Evolutionary conservation across 1,140 invertebrate species (phyloP).

Genomic region (Bombus terrestris): DNA sequence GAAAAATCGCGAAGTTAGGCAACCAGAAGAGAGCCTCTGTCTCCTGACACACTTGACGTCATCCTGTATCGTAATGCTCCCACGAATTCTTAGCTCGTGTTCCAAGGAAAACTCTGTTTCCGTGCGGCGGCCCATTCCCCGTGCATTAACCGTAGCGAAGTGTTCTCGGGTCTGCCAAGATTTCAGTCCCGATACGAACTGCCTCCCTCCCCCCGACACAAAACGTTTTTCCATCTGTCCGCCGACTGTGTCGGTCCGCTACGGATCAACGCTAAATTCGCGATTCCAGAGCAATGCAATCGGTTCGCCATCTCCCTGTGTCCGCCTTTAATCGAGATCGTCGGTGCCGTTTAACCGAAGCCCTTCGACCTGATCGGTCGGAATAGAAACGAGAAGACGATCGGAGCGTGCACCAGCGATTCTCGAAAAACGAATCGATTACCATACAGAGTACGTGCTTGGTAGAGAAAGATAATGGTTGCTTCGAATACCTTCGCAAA

Average conservation of each 20-base stretch:
- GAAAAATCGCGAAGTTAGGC: neutral
- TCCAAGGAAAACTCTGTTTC: conserved; percentile 48
- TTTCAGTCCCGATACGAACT: conserved; percentile 32
- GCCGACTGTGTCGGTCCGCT: neutral
- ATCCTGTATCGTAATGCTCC: conserved; percentile 41
- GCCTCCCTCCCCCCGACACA: conserved; percentile 3
- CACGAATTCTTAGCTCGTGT: conserved; percentile 48
- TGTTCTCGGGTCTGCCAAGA: conserved; percentile 39
- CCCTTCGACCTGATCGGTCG: neutral
- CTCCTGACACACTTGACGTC: conserved; percentile 46
- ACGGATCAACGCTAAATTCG: neutral
- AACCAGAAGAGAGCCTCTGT: neutral
- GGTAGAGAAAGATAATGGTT: too few relatives aligned
- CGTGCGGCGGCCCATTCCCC: conserved; percentile 43
- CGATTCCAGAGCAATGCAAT: neutral
- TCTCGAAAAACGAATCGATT: conserved; percentile 39
- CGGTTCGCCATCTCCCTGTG: neutral
- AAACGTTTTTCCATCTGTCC: conserved; percentile 53
- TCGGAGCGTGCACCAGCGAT: neutral
- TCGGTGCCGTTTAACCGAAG: neutral
- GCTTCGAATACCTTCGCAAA: too few relatives aligned
- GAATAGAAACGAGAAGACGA: too few relatives aligned
- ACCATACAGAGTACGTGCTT: conserved; percentile 42
- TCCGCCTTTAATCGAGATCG: conserved; percentile 5
- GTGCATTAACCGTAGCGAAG: conserved; percentile 46